These are phyloP conservation scores for Pangasius djambal DNA, from an alignment of 2,797 vertebrate species.

Conservation along the genomic window DNA sequence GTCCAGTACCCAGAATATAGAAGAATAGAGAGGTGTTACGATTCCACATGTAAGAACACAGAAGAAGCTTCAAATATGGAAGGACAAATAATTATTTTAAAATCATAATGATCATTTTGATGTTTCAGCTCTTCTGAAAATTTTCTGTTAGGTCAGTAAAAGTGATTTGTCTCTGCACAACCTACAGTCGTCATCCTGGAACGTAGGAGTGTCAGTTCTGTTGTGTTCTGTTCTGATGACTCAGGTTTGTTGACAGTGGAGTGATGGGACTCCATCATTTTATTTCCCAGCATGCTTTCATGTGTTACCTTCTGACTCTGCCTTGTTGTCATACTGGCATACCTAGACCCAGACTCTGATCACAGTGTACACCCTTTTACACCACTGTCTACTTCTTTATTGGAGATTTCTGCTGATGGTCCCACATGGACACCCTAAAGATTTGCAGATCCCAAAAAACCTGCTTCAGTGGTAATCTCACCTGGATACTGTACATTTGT, in stretches of 20 bases:
- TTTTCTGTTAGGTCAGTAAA: not conserved
- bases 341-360: not conserved
- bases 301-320: not conserved
- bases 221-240: not conserved
- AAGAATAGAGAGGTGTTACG: not conserved
- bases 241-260: not conserved
- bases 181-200: not conserved
- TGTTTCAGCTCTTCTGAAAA: not conserved
- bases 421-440: too few relatives aligned
- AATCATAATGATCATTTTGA: not conserved
- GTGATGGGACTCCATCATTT: not conserved
- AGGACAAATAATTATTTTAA: not conserved
- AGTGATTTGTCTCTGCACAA: not conserved
- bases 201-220: not conserved
- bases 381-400: too few relatives aligned
- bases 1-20: not conserved
- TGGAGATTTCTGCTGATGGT: too few relatives aligned
- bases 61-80: not conserved
- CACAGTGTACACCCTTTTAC: not conserved
- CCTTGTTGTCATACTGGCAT: not conserved
- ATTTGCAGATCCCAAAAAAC: too few relatives aligned
- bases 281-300: not conserved
- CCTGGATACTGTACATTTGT: too few relatives aligned
- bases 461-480: too few relatives aligned
- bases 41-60: not conserved